Percentiles rank a stretch among this genome's conserved stretches.
Conservation (phyloP, 2,888 invertebrate genomes). For the Leucania comma region DNA sequence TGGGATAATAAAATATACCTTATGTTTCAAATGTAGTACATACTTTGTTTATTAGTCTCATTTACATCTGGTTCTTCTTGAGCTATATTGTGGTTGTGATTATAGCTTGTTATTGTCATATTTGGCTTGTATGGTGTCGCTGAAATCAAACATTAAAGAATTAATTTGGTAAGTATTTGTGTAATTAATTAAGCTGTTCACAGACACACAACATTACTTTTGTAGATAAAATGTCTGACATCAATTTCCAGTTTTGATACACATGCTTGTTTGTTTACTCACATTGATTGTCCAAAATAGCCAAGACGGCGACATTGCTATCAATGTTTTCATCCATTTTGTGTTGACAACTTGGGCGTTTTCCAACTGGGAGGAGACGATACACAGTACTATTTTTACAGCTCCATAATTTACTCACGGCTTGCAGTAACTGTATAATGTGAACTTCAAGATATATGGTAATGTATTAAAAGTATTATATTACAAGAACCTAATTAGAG, state of each 20-base stretch:
- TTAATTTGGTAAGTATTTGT: neutral
- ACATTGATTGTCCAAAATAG: conserved; percentile 80
- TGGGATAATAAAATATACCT: neutral
- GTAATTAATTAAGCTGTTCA: neutral
- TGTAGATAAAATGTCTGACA: neutral
- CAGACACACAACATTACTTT: neutral
- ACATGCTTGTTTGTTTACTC: conserved; percentile 63
- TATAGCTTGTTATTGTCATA: conserved; percentile 71
- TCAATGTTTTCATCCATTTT: conserved; percentile 81
- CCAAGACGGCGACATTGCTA: conserved; percentile 80
- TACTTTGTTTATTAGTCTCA: conserved; percentile 81
- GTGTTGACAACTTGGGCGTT: conserved; percentile 57
- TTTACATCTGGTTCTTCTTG: conserved; percentile 75
- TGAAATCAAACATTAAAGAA: conserved; percentile 46
- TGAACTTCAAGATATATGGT: neutral
- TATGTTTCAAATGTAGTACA: conserved; percentile 47
- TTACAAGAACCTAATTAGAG: neutral
- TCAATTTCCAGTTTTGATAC: conserved; percentile 4
- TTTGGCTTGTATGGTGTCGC: conserved; percentile 75
- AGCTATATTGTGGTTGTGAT: conserved; percentile 66
- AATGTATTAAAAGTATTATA: conserved; percentile 10
- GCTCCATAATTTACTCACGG: neutral
- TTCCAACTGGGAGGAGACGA: conserved; percentile 57
- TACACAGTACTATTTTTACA: conserved; percentile 43
- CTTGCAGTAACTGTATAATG: neutral